Conservation (phyloP, 2,797 vertebrate species). For the Esox lucius region DNA sequence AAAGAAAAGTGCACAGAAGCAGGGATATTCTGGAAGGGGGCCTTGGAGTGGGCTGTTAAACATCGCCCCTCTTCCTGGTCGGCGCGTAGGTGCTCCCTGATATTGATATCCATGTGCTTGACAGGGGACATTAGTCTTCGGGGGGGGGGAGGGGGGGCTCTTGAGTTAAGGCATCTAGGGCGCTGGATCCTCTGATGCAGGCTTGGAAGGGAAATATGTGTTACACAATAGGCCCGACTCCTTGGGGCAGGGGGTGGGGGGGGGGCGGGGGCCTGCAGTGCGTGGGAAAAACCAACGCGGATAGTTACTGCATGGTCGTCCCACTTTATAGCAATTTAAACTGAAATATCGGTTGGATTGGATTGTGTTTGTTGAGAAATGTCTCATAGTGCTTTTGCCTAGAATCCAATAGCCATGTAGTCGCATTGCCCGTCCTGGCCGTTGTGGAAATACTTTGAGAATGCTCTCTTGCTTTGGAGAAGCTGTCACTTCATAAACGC, state of each 20-base stretch:
- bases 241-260: conserved; percentile 19
- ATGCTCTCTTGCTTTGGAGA: conserved; percentile 1
- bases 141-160: too few relatives aligned
- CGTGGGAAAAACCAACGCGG: conserved; percentile 38
- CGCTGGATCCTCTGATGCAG: conserved; percentile 43
- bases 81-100: conserved; percentile 39
- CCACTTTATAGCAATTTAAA: not conserved
- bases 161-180: conserved; percentile 58
- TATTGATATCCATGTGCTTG: conserved; percentile 62
- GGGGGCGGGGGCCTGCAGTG: conserved; percentile 25
- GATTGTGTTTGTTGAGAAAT: not conserved
- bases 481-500: not conserved
- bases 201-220: conserved; percentile 31
- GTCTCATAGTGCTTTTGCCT: too few relatives aligned
- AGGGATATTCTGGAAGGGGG: conserved; percentile 27
- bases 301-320: not conserved
- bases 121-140: conserved; percentile 63
- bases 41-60: conserved; percentile 23
- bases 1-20: conserved; percentile 26
- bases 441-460: not conserved
- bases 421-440: not conserved
- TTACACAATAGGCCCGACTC: conserved; percentile 43
- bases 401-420: not conserved
- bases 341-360: not conserved
- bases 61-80: conserved; percentile 31